Evolutionary conservation across 2,888 invertebrate genomes (phyloP).

Genomic region (Cantharis rufa): DNA sequence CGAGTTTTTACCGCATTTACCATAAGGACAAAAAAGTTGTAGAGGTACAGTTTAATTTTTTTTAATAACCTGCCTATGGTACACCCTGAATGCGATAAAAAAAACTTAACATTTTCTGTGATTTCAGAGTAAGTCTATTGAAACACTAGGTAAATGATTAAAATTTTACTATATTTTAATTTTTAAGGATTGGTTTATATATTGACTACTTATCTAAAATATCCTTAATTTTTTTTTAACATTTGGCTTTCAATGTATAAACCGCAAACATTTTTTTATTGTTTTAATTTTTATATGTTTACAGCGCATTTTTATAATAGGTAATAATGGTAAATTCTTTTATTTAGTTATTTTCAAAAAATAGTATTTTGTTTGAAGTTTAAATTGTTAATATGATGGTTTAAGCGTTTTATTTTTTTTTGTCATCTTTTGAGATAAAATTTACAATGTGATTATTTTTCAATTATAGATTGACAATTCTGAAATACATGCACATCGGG

Average conservation of each 20-base stretch:
- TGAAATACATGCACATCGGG: slow-evolving; percentile 78
- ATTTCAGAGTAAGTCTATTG: slow-evolving; percentile 35
- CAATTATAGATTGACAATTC: slow-evolving; percentile 64
- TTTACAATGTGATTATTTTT: slow-evolving; percentile 33
- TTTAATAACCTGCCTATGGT: neutral
- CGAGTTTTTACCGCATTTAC: slow-evolving; percentile 18
- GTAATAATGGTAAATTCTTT: slow-evolving; percentile 51
- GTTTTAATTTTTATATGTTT: slow-evolving; percentile 55
- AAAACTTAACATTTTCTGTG: slow-evolving; percentile 36
- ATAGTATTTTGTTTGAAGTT: slow-evolving; percentile 23
- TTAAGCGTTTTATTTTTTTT: slow-evolving; percentile 1
- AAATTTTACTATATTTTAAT: slow-evolving; percentile 24
- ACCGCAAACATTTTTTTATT: slow-evolving; percentile 29
- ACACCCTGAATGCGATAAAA: slow-evolving; percentile 30
- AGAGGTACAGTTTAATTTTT: neutral
- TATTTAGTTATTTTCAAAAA: slow-evolving; percentile 35
- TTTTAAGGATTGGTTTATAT: slow-evolving; percentile 17
- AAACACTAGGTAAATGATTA: slow-evolving; percentile 35
- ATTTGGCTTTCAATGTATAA: slow-evolving; percentile 5
- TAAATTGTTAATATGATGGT: slow-evolving; percentile 8
- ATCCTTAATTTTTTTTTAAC: neutral
- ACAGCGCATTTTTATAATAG: slow-evolving; percentile 49
- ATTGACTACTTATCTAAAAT: neutral
- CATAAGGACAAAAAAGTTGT: neutral
- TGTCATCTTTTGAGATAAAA: neutral